Evolutionary conservation across 2,797 vertebrate genomes (phyloP).

Genomic region (Enteromius trimaculatus): DNA sequence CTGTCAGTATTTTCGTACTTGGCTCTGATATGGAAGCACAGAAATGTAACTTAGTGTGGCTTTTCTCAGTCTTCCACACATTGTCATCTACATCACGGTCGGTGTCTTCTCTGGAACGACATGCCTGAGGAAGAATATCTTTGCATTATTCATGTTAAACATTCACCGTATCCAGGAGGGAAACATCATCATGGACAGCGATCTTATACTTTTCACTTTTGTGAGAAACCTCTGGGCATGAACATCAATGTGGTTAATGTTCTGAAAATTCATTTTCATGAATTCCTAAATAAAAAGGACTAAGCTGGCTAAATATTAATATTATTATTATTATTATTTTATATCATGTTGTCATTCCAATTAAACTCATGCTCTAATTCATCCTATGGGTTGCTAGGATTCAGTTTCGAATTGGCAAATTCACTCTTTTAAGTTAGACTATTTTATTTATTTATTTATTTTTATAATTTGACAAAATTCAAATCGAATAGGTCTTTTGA

Average conservation of each 20-base stretch:
- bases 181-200: neutral
- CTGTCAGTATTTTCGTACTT: neutral
- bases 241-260: neutral
- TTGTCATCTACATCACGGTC: neutral
- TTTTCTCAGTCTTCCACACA: neutral
- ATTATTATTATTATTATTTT: neutral
- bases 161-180: neutral
- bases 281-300: neutral
- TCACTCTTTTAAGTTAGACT: no score
- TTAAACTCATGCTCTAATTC: neutral
- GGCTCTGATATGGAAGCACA: neutral
- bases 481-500: neutral
- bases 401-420: no score
- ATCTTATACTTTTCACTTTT: neutral
- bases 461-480: neutral
- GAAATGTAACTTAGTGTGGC: neutral
- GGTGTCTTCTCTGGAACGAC: neutral
- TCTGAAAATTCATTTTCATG: neutral
- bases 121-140: neutral
- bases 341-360: neutral
- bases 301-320: neutral
- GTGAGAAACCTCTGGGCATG: neutral
- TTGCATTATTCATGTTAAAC: neutral
- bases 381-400: no score
- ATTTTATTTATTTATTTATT: no score